Base-by-base conservation (phyloP, 2,797 vertebrate genomes). In the Tenualosa thibaudeaui region DNA sequence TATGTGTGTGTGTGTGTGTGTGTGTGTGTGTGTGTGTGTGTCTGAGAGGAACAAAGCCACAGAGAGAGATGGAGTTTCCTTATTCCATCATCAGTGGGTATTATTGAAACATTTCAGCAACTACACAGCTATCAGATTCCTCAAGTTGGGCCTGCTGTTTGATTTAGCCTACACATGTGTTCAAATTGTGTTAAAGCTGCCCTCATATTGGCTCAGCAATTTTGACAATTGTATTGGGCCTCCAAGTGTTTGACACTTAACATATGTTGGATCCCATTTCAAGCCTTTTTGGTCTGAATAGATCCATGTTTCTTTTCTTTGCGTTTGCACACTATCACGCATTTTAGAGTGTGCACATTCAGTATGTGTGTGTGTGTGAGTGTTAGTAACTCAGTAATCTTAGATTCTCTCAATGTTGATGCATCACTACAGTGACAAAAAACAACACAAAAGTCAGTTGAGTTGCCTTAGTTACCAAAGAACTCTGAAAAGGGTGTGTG, bases 41-140 rank as follows among this genome's bases (percentile, higher is more conserved):
- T 53, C 50, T 62, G 68, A 87, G 13, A 56, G 37, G 8, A 12
- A 19, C 51, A 51, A 62, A 81, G 22, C 65, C 24, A 65, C 1
- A 43, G 10, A 85, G 56, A 60, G 40, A 84, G 78, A 65, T 46
- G 81, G 58, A 71, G 22, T 71, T 17, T 17, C 82, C 56, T 0
- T 17, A 62, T 68, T 0, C 40, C 40, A 78, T 46, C 58, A 62
- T 62, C 58, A 78, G 71, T 46, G 71, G 71, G 71, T 78, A 43
- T 78, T 78, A 78, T 78, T 78, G 71, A 78, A 78, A 78, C 71
- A 46, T 78, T 78, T 78, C 37, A 78, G 17, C 71, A 78, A 43
- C 37, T 46, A 40, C 71, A 46, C 37, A 78, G 71, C 17, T 78
- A 78, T 78, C 71, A 46, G 40, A 78, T 78, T 78, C 71, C 71